Percentiles rank a stretch among this genome's conserved stretches.
These are phyloP conservation scores for Hermetia illucens DNA, from an alignment of 1,140 invertebrate genomes.

Conservation along the genomic window DNA sequence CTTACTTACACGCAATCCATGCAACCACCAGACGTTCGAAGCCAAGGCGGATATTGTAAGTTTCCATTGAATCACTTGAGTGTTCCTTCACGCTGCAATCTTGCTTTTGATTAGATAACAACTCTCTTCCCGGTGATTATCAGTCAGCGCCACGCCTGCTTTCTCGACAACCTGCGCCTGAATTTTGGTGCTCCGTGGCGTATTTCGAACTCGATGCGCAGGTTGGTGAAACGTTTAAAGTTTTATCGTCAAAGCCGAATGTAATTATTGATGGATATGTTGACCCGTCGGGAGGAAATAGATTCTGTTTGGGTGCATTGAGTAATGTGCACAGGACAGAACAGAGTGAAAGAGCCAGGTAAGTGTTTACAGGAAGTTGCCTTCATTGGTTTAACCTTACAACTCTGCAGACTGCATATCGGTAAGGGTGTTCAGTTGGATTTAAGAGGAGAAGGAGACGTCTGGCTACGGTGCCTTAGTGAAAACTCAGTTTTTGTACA, in stretches of 20 bases:
- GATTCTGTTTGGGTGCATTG: conserved; percentile 94
- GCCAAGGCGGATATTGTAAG: conserved; percentile 64
- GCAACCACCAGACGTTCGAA: conserved; percentile 55
- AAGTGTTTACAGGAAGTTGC: too few relatives aligned
- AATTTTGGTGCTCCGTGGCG: conserved; percentile 98
- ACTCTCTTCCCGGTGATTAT: too few relatives aligned
- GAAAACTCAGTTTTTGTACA: conserved; percentile 99
- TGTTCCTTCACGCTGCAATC: too few relatives aligned
- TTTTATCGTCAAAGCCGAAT: conserved; percentile 80
- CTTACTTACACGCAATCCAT: conserved; percentile 86
- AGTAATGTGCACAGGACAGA: conserved; percentile 99
- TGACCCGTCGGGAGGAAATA: conserved; percentile 92
- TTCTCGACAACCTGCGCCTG: conserved; percentile 78
- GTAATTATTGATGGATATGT: conserved; percentile 98
- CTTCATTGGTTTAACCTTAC: too few relatives aligned
- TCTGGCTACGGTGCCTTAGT: conserved; percentile 90
- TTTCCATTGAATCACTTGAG: too few relatives aligned
- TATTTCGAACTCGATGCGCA: conserved; percentile 99
- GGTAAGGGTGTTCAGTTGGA: conserved; percentile 96
- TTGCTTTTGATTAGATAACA: too few relatives aligned
- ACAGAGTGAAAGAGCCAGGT: conserved; percentile 81
- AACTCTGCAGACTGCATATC: conserved; percentile 39
- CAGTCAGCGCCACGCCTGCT: conserved; percentile 41
- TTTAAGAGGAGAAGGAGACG: conserved; percentile 87
- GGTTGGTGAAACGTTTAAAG: conserved; percentile 98